Percentiles rank a stretch among this genome's conserved stretches.
phyloP scores from a whole-genome alignment of 2,888 invertebrate genomes.

The Hypena proboscidalis region DNA sequence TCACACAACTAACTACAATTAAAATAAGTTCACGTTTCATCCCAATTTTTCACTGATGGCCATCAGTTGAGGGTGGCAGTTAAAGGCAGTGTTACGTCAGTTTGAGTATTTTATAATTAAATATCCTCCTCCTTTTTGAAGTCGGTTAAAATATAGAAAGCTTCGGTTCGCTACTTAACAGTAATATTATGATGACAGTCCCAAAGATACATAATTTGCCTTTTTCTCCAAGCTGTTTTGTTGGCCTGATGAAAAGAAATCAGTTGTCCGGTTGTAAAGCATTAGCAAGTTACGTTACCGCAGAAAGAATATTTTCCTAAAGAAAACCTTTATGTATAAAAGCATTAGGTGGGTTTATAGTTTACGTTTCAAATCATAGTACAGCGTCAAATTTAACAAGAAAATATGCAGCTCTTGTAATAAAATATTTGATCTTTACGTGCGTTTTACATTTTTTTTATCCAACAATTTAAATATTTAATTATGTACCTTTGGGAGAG shows the following conservation, averaged over 20 bases:
- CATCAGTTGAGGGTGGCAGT: conserved; percentile 51
- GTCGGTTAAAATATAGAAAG: conserved; percentile 41
- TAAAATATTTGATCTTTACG: conserved; percentile 15
- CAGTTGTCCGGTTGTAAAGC: no score
- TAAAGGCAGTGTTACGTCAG: conserved; percentile 54
- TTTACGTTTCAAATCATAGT: no score
- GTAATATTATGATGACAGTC: conserved; percentile 53
- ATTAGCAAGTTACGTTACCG: no score
- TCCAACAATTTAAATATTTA: conserved; percentile 1
- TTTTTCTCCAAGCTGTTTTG: not conserved
- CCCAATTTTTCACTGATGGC: conserved; percentile 36
- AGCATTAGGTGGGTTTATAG: conserved; percentile 18
- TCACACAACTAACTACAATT: conserved; percentile 55
- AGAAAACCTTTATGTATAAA: not conserved
- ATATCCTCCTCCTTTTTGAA: no score
- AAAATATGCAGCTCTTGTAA: no score
- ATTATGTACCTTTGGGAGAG: conserved; percentile 75
- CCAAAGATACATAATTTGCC: conserved; percentile 68
- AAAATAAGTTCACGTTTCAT: conserved; percentile 61
- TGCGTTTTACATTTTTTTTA: not conserved
- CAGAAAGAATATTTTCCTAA: no score
- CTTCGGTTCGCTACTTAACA: conserved; percentile 46
- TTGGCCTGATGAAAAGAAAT: not conserved
- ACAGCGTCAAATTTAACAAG: not conserved
- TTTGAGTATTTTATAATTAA: conserved; percentile 45